phyloP scores from a whole-genome alignment of 2,888 invertebrate species.

The Coelopa pilipes region DNA sequence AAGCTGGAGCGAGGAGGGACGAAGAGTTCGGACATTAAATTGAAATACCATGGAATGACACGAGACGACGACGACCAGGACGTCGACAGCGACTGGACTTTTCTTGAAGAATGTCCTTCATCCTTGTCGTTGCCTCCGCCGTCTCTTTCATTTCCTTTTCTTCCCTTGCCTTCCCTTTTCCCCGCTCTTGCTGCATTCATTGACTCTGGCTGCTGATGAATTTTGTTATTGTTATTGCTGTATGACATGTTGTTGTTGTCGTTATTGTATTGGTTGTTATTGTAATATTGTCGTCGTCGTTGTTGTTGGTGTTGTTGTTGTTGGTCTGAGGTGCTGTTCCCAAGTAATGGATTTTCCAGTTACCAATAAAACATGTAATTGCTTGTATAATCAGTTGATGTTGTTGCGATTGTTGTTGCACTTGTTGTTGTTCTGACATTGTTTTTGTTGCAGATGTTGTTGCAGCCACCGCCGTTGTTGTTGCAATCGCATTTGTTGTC shows the following conservation, averaged over 20 bases:
- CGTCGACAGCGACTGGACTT: constrained; percentile 2
- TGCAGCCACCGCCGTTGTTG: constrained; percentile 22
- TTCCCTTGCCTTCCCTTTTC: neutral
- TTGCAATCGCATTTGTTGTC: constrained; percentile 2
- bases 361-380: constrained; percentile 49
- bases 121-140: neutral
- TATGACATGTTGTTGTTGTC: neutral
- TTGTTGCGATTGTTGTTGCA: neutral
- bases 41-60: constrained; percentile 8
- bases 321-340: constrained; percentile 2
- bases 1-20: too few relatives aligned
- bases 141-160: too few relatives aligned
- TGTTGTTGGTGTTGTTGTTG: constrained; percentile 1
- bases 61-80: neutral
- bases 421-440: too few relatives aligned
- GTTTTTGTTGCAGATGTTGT: constrained; percentile 22
- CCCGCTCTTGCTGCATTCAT: neutral
- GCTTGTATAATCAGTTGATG: constrained; percentile 48
- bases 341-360: constrained; percentile 33
- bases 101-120: constrained; percentile 9
- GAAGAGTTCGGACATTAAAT: constrained; percentile 2
- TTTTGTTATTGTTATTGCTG: neutral
- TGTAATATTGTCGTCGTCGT: neutral
- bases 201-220: neutral
- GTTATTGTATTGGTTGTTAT: neutral